Conservation (phyloP, 2,797 vertebrate genomes). For the Dendrocincla tyrannina region DNA sequence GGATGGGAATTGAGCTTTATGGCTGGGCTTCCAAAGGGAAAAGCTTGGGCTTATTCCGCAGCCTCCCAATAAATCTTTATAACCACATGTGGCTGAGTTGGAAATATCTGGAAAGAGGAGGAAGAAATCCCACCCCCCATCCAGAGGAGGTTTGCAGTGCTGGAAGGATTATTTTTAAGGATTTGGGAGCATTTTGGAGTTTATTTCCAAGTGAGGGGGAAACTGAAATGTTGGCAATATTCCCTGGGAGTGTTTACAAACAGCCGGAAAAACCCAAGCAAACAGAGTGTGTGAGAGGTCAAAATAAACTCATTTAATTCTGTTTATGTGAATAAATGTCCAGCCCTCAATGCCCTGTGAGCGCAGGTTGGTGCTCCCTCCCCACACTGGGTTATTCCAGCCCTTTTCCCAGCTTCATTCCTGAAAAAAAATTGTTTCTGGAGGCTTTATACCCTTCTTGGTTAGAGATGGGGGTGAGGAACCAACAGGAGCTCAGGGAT, state of each 20-base stretch:
- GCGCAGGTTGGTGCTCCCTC: background rate
- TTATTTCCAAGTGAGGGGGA: background rate
- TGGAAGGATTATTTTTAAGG: background rate
- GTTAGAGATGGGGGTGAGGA: background rate
- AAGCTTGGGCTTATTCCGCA: constrained; percentile 83
- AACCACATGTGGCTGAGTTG: constrained; percentile 82
- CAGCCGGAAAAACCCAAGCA: background rate
- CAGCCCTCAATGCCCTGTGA: background rate
- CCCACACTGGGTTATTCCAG: fast-evolving
- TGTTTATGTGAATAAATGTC: background rate
- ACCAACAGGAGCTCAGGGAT: too few relatives aligned
- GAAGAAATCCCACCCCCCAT: constrained; percentile 48
- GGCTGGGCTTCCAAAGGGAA: constrained; percentile 75
- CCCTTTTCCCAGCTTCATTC: fast-evolving
- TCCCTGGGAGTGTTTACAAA: background rate
- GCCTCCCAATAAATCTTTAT: constrained; percentile 89
- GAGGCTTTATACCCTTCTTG: background rate
- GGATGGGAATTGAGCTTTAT: too few relatives aligned
- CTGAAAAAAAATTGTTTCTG: too few relatives aligned
- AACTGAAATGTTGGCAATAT: background rate
- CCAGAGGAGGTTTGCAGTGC: constrained; percentile 67
- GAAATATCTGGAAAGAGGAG: constrained; percentile 84
- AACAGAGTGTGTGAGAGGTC: background rate
- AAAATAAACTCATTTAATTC: background rate
- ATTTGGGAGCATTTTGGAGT: background rate